A percentile compares a stretch with the other conserved stretches of the same genome.
Evolutionary conservation across 2,888 invertebrate species (phyloP).

Genomic region (Beris chalybata): DNA sequence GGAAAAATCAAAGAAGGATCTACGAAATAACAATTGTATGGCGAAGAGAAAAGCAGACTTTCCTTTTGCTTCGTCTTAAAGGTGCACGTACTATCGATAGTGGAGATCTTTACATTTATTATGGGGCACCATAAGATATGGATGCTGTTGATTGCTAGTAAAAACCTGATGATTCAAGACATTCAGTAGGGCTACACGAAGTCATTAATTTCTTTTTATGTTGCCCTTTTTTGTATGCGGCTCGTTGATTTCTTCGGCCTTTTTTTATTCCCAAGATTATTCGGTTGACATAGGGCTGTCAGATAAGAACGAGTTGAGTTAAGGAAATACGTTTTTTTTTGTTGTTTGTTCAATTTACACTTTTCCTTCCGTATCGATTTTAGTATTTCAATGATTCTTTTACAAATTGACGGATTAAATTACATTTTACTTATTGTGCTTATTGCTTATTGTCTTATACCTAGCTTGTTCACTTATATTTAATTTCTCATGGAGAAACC

Average conservation of each 20-base stretch:
- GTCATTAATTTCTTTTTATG: slow-evolving; percentile 13
- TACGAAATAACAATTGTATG: background rate
- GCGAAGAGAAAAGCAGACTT: background rate
- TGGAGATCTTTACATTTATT: background rate
- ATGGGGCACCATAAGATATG: slow-evolving; percentile 1
- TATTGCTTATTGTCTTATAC: too few species aligned
- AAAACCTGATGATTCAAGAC: slow-evolving; percentile 19
- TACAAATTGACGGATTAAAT: too few species aligned
- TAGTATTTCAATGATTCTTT: too few species aligned
- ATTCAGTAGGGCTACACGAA: slow-evolving; percentile 10
- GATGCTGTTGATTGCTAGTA: slow-evolving; percentile 10
- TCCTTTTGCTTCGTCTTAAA: background rate
- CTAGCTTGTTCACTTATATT: too few species aligned
- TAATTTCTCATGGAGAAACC: too few species aligned
- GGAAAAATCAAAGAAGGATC: slow-evolving; percentile 3
- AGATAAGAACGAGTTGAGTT: too few species aligned
- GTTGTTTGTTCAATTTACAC: too few species aligned
- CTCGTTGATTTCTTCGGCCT: background rate
- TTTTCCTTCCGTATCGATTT: too few species aligned
- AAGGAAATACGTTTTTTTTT: too few species aligned
- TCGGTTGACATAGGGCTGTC: background rate
- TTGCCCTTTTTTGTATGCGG: slow-evolving; percentile 1
- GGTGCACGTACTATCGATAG: background rate
- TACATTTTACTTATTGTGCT: too few species aligned
- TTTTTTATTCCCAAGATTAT: slow-evolving; percentile 2